Base-by-base conservation (phyloP, 2,888 invertebrate species). In the Drepanosiphum platanoidis region DNA sequence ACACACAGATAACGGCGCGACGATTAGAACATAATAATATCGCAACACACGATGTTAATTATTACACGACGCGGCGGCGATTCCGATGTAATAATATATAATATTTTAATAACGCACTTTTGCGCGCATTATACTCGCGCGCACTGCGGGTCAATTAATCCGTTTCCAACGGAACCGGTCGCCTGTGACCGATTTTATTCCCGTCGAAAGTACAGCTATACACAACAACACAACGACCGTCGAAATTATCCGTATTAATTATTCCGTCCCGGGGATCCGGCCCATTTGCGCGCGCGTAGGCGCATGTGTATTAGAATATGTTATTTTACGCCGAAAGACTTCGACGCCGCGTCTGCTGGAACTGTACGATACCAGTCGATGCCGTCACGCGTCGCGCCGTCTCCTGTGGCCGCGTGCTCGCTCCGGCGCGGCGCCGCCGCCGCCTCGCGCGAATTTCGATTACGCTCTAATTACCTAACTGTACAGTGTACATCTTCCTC, bases 391-490 rank as follows among this genome's bases (percentile, higher is more conserved):
- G n/a, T n/a, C n/a, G n/a, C n/a, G n/a, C n/a, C n/a, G n/a, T n/a
- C 52, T 52, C 4, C 46, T 46, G 46, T 22, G 22, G 52, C 22
- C 52, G 22, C 22, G 22, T 52, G 52, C 52, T 52, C 52, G 52
- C 52, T 52, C 52, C 52, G 52, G 22, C 52, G 22, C 52, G 11
- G 15, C 46, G 11, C 46, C 30, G 11, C 46, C 30, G 22, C n/a
- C 27, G 64, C 11, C n/a, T 46, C 27, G 15, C 15, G 32, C 46
- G 7, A 32, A 52, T 52, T 36, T 70, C 18, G 18, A 80, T 52
- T 52, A 80, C 70, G 80, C 52, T 70, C 70, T 80, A 80, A 71
- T 80, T 80, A 58, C 36, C 30, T 36, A 58, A 68, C 68, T 68
- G 79, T 68, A 34, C 66, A 34, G 32, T 15, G 66, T 32, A 18